Evolutionary conservation across 1,140 invertebrate genomes (phyloP).

Genomic region (Frieseomelitta varia): DNA sequence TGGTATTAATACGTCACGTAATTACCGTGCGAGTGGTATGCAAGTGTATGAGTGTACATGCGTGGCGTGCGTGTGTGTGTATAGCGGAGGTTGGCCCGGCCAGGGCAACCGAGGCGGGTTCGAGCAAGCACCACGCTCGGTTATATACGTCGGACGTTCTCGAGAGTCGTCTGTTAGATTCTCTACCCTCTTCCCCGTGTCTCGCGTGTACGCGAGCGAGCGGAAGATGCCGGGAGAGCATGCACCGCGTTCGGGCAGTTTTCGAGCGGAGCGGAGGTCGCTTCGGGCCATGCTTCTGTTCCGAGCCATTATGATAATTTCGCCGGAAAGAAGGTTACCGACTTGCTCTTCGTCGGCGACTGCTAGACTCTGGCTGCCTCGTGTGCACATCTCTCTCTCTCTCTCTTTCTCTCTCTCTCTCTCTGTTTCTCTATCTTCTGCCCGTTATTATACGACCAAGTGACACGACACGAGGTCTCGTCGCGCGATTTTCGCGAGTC

Average conservation of each 20-base stretch:
- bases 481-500: too few relatives aligned
- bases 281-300: conserved; percentile 79
- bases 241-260: conserved; percentile 51
- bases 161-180: background rate
- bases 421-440: too few relatives aligned
- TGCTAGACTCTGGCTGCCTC: background rate
- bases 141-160: background rate
- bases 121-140: conserved; percentile 18
- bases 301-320: conserved; percentile 81
- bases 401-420: too few relatives aligned
- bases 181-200: background rate
- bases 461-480: too few relatives aligned
- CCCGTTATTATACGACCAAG: too few relatives aligned
- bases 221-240: conserved; percentile 48
- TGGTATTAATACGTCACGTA: conserved; percentile 81
- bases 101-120: conserved; percentile 32
- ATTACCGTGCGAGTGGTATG: conserved; percentile 75
- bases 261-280: conserved; percentile 52
- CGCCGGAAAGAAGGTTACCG: conserved; percentile 77
- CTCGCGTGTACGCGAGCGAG: conserved; percentile 1
- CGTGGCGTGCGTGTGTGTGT: conserved; percentile 19
- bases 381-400: background rate
- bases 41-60: background rate
- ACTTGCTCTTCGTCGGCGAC: conserved; percentile 23
- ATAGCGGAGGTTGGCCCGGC: conserved; percentile 45